Percentiles rank a stretch among this genome's conserved stretches.
Evolutionary conservation across 2,888 invertebrate species (phyloP).

Genomic region (Chorisops tibialis): DNA sequence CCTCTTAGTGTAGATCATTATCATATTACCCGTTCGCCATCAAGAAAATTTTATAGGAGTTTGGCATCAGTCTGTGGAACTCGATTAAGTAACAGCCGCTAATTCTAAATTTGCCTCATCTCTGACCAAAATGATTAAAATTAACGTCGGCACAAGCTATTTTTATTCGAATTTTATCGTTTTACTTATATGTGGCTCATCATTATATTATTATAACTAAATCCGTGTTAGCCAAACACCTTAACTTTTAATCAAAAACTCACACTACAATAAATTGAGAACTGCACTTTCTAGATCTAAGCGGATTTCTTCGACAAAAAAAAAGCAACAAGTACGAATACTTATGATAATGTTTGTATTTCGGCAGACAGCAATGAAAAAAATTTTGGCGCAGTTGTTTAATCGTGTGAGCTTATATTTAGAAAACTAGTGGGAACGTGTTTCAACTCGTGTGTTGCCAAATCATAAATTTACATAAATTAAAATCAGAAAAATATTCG

Average conservation of each 20-base stretch:
- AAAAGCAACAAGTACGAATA: too few species aligned
- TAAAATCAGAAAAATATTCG: neutral
- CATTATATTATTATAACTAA: too few species aligned
- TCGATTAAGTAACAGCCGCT: neutral
- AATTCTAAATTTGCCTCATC: neutral
- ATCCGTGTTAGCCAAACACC: too few species aligned
- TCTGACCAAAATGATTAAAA: conserved; percentile 11
- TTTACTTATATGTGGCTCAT: neutral
- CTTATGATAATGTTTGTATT: neutral
- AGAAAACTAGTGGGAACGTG: conserved; percentile 18
- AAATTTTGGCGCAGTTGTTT: conserved; percentile 18
- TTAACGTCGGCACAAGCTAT: conserved; percentile 10
- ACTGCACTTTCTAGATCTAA: too few species aligned
- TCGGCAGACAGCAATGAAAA: neutral
- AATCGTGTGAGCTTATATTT: conserved; percentile 23
- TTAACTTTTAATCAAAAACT: too few species aligned
- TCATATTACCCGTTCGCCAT: too few species aligned
- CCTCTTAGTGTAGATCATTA: too few species aligned
- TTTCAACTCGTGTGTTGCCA: conserved; percentile 21
- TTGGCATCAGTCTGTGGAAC: neutral
- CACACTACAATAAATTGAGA: too few species aligned
- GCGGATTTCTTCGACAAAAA: too few species aligned
- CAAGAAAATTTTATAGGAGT: too few species aligned
- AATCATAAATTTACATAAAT: conserved; percentile 1
- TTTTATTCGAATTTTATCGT: conserved; percentile 6